Conservation (phyloP, 2,113 vertebrate species). For the Centrocercus urophasianus region DNA sequence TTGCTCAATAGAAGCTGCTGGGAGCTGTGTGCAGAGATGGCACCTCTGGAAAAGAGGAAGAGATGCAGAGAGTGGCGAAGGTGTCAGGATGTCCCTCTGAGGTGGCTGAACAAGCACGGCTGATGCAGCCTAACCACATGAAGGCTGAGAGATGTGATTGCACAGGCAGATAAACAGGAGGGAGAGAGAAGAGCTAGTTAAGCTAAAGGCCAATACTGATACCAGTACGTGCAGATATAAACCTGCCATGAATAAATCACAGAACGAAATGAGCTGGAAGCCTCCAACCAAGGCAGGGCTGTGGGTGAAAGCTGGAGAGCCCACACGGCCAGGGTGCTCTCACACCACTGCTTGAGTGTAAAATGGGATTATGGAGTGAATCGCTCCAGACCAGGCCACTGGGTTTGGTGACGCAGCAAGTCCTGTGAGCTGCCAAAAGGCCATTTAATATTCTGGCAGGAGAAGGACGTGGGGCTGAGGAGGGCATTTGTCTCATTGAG, state of each 20-base stretch:
- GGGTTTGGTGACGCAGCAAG: not conserved
- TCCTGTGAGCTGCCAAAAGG: constrained; percentile 47
- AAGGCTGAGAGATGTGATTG: not conserved
- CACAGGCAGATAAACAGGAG: not conserved
- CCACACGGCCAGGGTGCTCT: constrained; percentile 26
- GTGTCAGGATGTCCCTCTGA: not conserved
- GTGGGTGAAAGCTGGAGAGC: not conserved
- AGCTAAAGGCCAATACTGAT: not conserved
- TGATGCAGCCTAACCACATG: not conserved
- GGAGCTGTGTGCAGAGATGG: not conserved
- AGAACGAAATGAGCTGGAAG: constrained; percentile 24
- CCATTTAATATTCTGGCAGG: constrained; percentile 43
- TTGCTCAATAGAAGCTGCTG: not conserved
- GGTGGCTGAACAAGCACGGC: rapidly evolving
- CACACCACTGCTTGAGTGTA: constrained; percentile 11
- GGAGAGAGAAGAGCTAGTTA: not conserved
- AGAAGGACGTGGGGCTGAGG: constrained; percentile 27
- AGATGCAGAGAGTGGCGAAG: not conserved
- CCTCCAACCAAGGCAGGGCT: not conserved
- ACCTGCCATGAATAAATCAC: constrained; percentile 40
- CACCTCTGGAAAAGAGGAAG: not conserved
- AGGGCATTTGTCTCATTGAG: constrained; percentile 9
- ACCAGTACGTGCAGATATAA: constrained; percentile 12
- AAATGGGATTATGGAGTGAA: constrained; percentile 51
- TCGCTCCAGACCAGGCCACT: not conserved